Percentiles rank a stretch among this genome's conserved stretches.
Evolutionary conservation across 2,888 invertebrate genomes (phyloP).

Genomic region (Ptilodon capucinus): DNA sequence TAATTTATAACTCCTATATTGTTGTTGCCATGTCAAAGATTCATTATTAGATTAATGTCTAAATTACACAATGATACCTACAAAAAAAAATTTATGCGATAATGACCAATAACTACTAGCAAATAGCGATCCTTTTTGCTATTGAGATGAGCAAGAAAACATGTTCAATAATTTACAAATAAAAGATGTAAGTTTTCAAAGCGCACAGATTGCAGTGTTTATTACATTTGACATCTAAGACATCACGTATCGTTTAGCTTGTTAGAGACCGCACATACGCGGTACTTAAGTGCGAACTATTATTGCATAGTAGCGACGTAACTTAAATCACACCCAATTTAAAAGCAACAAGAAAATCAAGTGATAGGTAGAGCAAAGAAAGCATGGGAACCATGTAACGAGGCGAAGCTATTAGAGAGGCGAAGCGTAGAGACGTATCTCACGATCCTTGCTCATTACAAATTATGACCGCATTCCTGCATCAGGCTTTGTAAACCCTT

Average conservation of each 20-base stretch:
- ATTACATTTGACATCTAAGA: conserved; percentile 36
- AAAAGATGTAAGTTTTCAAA: conserved; percentile 15
- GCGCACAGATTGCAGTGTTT: conserved; percentile 25
- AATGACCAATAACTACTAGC: background rate
- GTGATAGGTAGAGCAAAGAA: conserved; percentile 44
- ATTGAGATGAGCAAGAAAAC: background rate
- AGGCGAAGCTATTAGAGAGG: conserved; percentile 72
- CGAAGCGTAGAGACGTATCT: conserved; percentile 75
- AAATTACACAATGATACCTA: background rate
- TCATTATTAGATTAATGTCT: background rate
- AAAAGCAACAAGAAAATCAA: conserved; percentile 46
- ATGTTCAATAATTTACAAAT: conserved; percentile 2
- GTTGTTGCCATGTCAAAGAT: background rate
- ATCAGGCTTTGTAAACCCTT: conserved; percentile 60
- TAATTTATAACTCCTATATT: background rate
- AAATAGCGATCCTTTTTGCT: background rate
- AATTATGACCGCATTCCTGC: conserved; percentile 80
- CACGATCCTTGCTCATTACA: conserved; percentile 79
- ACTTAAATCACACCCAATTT: conserved; percentile 62
- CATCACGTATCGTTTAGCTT: conserved; percentile 36
- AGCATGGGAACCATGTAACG: conserved; percentile 75
- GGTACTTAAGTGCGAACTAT: conserved; percentile 40
- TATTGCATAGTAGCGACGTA: conserved; percentile 50
- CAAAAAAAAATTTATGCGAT: background rate
- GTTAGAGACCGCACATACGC: conserved; percentile 43